These are phyloP conservation scores for Pogona vitticeps DNA, from an alignment of 2,113 vertebrate genomes.

Conservation along the genomic window DNA sequence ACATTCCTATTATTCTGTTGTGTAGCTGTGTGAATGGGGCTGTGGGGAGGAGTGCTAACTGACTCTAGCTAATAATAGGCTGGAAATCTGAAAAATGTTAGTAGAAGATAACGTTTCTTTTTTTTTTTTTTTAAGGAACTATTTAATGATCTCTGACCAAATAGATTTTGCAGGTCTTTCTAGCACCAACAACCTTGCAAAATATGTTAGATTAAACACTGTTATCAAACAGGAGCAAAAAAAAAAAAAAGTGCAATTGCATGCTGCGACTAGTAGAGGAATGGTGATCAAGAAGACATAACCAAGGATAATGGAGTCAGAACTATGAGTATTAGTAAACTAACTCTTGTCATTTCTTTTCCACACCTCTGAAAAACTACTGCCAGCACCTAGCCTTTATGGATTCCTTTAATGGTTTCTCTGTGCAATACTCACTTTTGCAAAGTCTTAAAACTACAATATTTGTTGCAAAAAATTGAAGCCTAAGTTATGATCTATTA, in stretches of 20 bases:
- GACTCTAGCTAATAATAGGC: too few relatives aligned
- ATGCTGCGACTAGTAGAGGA: background rate
- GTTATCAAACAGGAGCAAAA: background rate
- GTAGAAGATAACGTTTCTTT: too few relatives aligned
- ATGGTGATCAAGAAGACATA: too few relatives aligned
- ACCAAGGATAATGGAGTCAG: background rate
- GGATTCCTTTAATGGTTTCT: background rate
- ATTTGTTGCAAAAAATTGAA: background rate
- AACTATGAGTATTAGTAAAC: background rate
- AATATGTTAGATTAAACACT: background rate
- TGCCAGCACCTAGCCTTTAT: background rate
- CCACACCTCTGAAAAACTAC: background rate
- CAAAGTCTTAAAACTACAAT: background rate
- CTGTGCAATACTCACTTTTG: background rate
- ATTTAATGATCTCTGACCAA: background rate
- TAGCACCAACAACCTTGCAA: background rate
- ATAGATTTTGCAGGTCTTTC: constrained; percentile 1
- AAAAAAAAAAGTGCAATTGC: background rate
- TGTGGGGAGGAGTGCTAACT: too few relatives aligned
- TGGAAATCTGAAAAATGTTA: too few relatives aligned
- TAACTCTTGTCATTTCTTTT: background rate
- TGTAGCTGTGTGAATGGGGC: too few relatives aligned
- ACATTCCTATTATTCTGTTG: too few relatives aligned
- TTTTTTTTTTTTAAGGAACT: too few relatives aligned
- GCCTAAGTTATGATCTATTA: fast-evolving